These are phyloP conservation scores for Chiroxiphia lanceolata DNA, from an alignment of 2,797 vertebrate genomes.

Conservation along the genomic window DNA sequence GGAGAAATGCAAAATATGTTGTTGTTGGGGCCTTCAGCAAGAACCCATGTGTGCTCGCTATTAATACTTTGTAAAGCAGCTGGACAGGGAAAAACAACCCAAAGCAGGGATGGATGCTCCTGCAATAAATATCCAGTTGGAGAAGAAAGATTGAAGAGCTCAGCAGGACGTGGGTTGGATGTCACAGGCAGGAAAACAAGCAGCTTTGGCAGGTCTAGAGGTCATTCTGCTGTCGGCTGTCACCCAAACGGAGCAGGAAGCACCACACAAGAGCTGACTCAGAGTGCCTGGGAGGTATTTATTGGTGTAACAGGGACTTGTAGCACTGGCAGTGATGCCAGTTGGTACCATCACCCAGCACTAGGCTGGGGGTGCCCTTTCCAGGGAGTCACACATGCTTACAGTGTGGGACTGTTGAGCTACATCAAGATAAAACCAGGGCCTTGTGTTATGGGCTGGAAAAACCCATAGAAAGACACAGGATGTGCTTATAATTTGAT, in stretches of 20 bases:
- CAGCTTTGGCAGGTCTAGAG: slow-evolving; percentile 15
- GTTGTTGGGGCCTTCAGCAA: slow-evolving; percentile 6
- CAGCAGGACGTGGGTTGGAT: background rate
- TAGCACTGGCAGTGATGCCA: background rate
- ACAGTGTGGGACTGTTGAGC: background rate
- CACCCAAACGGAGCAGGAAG: background rate
- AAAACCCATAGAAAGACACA: background rate
- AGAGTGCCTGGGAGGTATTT: background rate
- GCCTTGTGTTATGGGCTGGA: background rate
- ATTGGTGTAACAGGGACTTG: background rate
- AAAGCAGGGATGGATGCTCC: slow-evolving; percentile 18
- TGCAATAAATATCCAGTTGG: background rate
- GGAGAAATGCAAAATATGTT: slow-evolving; percentile 37
- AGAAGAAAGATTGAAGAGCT: background rate
- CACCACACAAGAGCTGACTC: background rate
- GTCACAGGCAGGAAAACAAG: slow-evolving; percentile 23
- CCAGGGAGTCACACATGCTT: background rate
- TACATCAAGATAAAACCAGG: background rate
- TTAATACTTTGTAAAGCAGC: slow-evolving; percentile 38
- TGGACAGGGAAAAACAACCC: slow-evolving; percentile 8
- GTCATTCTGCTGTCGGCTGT: background rate
- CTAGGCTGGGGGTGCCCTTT: background rate
- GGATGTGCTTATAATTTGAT: background rate
- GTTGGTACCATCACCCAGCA: background rate
- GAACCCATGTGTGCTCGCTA: background rate